phyloP scores from a whole-genome alignment of 2,113 vertebrate genomes.

The Numida meleagris region DNA sequence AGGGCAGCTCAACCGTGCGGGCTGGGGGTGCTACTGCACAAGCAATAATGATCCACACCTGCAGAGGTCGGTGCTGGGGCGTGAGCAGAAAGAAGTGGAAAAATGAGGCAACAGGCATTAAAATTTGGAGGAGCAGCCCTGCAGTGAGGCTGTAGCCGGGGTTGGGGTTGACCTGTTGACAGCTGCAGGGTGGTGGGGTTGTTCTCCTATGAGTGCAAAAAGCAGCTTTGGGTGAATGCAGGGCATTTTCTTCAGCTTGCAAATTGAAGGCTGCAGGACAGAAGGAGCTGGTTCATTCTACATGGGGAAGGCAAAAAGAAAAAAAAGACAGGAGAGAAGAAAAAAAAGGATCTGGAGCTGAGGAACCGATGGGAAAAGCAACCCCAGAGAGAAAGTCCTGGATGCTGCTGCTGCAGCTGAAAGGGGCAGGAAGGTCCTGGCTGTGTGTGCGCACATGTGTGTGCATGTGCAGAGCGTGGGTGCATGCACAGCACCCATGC shows the following conservation, averaged over 20 bases:
- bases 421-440: too few species aligned
- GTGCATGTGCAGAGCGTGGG: neutral
- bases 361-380: fast-evolving
- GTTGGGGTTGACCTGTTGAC: neutral
- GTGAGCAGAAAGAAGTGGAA: fast-evolving
- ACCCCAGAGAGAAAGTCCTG: neutral
- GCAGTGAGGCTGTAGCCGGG: fast-evolving
- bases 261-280: fast-evolving
- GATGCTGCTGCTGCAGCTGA: neutral
- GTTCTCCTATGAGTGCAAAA: fast-evolving
- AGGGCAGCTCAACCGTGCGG: neutral
- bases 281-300: neutral
- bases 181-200: neutral
- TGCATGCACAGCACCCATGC: neutral
- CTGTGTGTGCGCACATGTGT: neutral
- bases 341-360: neutral
- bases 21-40: neutral
- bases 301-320: neutral
- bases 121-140: neutral
- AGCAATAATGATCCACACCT: constrained; percentile 58
- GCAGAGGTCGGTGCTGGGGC: neutral
- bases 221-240: neutral
- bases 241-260: neutral
- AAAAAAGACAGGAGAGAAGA: neutral
- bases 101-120: neutral